phyloP scores from a whole-genome alignment of 2,113 vertebrate species.

The Zosterops japonicus region DNA sequence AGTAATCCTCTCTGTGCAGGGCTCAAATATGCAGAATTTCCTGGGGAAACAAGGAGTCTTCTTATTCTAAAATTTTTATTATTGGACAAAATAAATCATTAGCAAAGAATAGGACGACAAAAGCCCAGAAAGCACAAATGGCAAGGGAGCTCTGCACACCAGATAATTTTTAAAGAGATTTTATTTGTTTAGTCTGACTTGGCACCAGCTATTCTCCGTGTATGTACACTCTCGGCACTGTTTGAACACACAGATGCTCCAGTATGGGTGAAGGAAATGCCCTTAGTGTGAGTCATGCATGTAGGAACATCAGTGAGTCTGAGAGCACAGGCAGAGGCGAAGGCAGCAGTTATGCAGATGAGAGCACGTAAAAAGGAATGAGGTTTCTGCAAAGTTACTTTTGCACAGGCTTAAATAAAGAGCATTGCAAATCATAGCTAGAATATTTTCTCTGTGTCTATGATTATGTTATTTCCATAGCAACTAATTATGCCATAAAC shows the following conservation, averaged over 20 bases:
- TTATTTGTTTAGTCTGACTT: background rate
- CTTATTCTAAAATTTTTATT: background rate
- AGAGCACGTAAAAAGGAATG: background rate
- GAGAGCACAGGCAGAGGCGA: background rate
- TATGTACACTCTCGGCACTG: background rate
- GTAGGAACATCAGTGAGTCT: background rate
- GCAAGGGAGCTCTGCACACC: background rate
- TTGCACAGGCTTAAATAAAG: slow-evolving; percentile 18
- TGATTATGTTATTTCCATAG: slow-evolving; percentile 54
- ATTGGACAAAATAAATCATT: background rate
- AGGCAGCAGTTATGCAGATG: background rate
- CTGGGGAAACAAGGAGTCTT: background rate
- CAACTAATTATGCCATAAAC: slow-evolving; percentile 55
- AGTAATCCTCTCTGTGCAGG: background rate
- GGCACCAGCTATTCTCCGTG: background rate
- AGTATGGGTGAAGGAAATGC: background rate
- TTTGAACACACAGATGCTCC: background rate
- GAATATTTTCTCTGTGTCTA: slow-evolving; percentile 23
- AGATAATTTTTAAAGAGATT: background rate
- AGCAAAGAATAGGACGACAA: background rate
- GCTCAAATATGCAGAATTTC: background rate
- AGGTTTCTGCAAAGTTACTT: background rate
- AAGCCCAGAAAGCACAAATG: background rate
- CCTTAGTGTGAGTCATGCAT: background rate
- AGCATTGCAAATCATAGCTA: slow-evolving; percentile 4